phyloP scores from a whole-genome alignment of 2,888 invertebrate genomes.

The Melanotus villosus region DNA sequence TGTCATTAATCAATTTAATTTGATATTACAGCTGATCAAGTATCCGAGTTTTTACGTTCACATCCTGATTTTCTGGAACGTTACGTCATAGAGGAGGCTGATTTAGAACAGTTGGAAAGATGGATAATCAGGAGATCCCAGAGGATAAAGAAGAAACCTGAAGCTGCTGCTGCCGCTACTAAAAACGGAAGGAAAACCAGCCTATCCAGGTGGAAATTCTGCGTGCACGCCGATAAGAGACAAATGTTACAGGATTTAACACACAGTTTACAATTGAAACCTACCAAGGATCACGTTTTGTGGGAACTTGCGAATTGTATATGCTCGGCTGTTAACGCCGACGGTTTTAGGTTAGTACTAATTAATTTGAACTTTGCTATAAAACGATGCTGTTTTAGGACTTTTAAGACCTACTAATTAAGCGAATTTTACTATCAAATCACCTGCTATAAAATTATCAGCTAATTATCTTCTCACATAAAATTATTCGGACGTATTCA shows the following conservation, averaged over 20 bases:
- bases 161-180: slow-evolving; percentile 52
- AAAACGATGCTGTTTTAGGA: not conserved
- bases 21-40: slow-evolving; percentile 64
- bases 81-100: slow-evolving; percentile 75
- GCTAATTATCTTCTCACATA: too few species aligned
- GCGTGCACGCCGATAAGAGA: slow-evolving; percentile 76
- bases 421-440: too few species aligned
- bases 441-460: too few species aligned
- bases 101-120: slow-evolving; percentile 75
- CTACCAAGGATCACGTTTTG: slow-evolving; percentile 76
- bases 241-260: slow-evolving; percentile 77
- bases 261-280: slow-evolving; percentile 73
- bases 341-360: slow-evolving; percentile 70
- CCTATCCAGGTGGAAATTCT: slow-evolving; percentile 72
- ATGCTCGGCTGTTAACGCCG: slow-evolving; percentile 76
- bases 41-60: slow-evolving; percentile 71
- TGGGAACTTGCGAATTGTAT: slow-evolving; percentile 79
- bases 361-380: slow-evolving; percentile 7
- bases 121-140: slow-evolving; percentile 76
- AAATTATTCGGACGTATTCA: too few species aligned
- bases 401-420: too few species aligned
- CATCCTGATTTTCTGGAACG: slow-evolving; percentile 78
- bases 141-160: slow-evolving; percentile 67
- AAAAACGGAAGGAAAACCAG: slow-evolving; percentile 69
- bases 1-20: slow-evolving; percentile 16